A percentile compares a stretch with the other conserved stretches of the same genome.
phyloP scores from a whole-genome alignment of 2,888 invertebrate species.

The Amphimallon solstitiale region DNA sequence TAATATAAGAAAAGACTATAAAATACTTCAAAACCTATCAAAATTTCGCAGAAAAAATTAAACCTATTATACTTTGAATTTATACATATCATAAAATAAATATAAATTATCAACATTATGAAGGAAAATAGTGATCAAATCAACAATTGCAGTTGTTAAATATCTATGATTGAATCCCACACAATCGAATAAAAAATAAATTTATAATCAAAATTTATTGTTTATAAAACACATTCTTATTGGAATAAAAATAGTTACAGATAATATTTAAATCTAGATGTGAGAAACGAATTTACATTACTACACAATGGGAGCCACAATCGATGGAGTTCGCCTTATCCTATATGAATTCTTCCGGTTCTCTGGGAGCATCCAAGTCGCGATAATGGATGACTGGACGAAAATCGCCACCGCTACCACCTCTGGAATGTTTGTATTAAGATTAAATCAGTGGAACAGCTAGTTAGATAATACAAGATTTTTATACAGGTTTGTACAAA shows the following conservation, averaged over 20 bases:
- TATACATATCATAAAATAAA: too few species aligned
- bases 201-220: slow-evolving; percentile 26
- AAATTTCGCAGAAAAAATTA: too few species aligned
- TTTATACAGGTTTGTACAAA: not conserved
- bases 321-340: slow-evolving; percentile 2
- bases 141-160: too few species aligned
- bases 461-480: not conserved
- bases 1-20: not conserved
- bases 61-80: too few species aligned
- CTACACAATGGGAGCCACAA: slow-evolving; percentile 8
- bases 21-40: not conserved
- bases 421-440: slow-evolving; percentile 67
- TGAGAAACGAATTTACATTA: slow-evolving; percentile 33
- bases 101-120: too few species aligned
- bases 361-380: slow-evolving; percentile 92
- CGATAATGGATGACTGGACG: slow-evolving; percentile 92
- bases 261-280: slow-evolving; percentile 24
- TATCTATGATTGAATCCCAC: too few species aligned
- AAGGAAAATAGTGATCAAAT: too few species aligned
- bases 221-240: slow-evolving; percentile 22
- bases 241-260: slow-evolving; percentile 33
- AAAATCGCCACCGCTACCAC: slow-evolving; percentile 81
- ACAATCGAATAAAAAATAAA: slow-evolving; percentile 10
- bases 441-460: not conserved
- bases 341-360: slow-evolving; percentile 88